phyloP scores from a whole-genome alignment of 2,888 invertebrate species.

The Zaprionus obscuricornis region DNA sequence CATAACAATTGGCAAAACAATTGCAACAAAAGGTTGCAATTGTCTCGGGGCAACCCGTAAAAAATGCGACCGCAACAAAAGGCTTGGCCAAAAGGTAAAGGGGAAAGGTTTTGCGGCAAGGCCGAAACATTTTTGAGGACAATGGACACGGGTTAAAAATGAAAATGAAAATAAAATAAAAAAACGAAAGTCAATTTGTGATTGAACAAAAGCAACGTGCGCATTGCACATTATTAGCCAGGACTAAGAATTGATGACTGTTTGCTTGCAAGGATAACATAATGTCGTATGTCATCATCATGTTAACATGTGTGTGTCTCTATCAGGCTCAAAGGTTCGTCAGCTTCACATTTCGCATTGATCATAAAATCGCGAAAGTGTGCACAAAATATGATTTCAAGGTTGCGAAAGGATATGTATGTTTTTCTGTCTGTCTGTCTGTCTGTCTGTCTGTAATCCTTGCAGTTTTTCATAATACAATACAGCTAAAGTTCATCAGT shows the following conservation, averaged over 20 bases:
- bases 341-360: conserved; percentile 4
- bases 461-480: no score
- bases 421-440: conserved; percentile 19
- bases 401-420: conserved; percentile 67
- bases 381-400: conserved; percentile 40
- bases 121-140: no score
- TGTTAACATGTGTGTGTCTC: conserved; percentile 19
- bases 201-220: conserved; percentile 46
- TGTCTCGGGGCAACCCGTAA: conserved; percentile 51
- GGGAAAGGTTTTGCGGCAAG: conserved; percentile 49
- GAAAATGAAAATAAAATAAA: conserved; percentile 23
- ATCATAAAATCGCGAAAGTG: conserved; percentile 64
- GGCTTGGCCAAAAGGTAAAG: no score
- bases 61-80: conserved; percentile 75
- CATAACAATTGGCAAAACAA: conserved; percentile 32
- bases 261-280: not conserved
- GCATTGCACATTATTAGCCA: conserved; percentile 63
- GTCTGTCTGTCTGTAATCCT: conserved; percentile 51
- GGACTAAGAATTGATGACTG: conserved; percentile 23
- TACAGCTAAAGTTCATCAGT: conserved; percentile 43
- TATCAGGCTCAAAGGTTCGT: no score
- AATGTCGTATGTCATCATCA: no score
- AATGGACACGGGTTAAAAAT: conserved; percentile 54
- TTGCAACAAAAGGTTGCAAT: conserved; percentile 61
- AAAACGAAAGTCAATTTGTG: conserved; percentile 62